Conservation (phyloP, 2,797 vertebrate genomes). For the Poecilia velifera region DNA sequence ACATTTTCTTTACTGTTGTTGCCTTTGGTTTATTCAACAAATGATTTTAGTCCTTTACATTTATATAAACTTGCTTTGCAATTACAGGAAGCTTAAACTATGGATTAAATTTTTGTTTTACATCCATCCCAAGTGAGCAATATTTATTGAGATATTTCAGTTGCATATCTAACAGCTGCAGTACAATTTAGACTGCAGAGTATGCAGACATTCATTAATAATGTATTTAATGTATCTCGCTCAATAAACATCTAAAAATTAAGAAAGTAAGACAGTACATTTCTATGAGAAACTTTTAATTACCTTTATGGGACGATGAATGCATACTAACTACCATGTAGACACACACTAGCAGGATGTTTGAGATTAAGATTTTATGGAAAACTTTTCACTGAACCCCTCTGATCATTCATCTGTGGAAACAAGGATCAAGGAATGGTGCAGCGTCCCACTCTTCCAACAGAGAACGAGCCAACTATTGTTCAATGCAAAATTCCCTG, state of each 20-base stretch:
- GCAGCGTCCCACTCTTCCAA: not conserved
- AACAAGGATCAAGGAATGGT: not conserved
- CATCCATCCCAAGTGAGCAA: not conserved
- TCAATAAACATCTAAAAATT: not conserved
- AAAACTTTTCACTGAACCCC: not conserved
- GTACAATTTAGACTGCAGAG: not conserved
- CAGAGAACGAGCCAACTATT: not conserved
- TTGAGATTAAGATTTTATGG: not conserved
- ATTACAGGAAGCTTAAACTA: not conserved
- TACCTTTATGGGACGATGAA: not conserved
- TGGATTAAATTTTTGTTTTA: not conserved
- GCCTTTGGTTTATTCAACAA: not conserved
- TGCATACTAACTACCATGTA: not conserved
- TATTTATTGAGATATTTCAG: not conserved
- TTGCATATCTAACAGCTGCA: not conserved
- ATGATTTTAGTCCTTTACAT: not conserved
- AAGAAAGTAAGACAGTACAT: not conserved
- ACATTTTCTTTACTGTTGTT: not conserved
- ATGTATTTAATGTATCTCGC: not conserved
- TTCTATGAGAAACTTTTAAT: not conserved
- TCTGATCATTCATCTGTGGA: not conserved
- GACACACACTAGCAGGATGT: not conserved
- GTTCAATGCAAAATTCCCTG: constrained; percentile 1
- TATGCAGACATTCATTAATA: not conserved
- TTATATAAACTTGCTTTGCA: not conserved